A percentile compares a stretch with the other conserved stretches of the same genome.
Conservation (phyloP, 2,113 vertebrate species). For the Hippocampus abdominalis region DNA sequence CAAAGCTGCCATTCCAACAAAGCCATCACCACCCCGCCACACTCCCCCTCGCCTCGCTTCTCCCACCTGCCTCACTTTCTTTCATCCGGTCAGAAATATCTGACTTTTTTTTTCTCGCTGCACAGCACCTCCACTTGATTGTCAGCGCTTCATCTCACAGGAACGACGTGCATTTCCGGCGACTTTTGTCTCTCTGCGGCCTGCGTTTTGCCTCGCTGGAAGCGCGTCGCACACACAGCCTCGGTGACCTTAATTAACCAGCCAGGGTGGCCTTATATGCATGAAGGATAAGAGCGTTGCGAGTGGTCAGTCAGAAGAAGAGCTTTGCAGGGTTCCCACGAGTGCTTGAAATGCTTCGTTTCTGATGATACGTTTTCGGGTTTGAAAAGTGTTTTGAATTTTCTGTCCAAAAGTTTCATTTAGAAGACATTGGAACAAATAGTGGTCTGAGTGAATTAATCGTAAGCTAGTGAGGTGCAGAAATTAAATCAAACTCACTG, state of each 20-base stretch:
- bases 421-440: background rate
- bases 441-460: background rate
- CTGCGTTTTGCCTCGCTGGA: conserved; percentile 4
- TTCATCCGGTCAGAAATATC: conserved; percentile 45
- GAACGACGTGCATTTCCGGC: conserved; percentile 31
- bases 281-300: background rate
- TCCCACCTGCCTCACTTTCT: conserved; percentile 18
- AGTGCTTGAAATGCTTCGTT: background rate
- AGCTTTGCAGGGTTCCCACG: background rate
- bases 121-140: conserved; percentile 21
- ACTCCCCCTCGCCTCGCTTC: conserved; percentile 3
- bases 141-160: conserved; percentile 30
- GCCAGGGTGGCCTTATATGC: background rate
- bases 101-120: conserved; percentile 39
- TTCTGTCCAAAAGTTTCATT: background rate
- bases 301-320: background rate
- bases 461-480: background rate
- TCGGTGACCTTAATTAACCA: background rate
- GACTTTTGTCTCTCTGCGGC: conserved; percentile 23
- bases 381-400: background rate
- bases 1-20: conserved; percentile 44
- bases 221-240: background rate
- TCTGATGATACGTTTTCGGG: background rate
- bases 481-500: background rate
- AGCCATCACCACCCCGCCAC: conserved; percentile 35